Conservation (phyloP, 2,888 invertebrate species). For the Anagyrus pseudococci region DNA sequence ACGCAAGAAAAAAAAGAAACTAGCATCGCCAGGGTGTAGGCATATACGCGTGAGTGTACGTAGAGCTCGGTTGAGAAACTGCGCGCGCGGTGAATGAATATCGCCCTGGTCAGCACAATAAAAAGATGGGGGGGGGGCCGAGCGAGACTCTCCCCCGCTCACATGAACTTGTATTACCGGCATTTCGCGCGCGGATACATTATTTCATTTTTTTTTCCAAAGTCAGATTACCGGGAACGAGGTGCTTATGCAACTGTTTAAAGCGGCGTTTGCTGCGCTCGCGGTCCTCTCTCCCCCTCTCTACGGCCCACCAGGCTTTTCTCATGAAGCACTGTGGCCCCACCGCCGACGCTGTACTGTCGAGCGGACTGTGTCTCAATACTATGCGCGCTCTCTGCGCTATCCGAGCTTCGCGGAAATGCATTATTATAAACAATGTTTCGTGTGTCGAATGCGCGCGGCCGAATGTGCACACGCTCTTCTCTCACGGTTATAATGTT, state of each 20-base stretch:
- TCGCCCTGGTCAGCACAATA: slow-evolving; percentile 42
- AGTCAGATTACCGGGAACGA: slow-evolving; percentile 36
- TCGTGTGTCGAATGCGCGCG: neutral
- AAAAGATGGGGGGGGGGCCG: too few relatives aligned
- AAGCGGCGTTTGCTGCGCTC: slow-evolving; percentile 32
- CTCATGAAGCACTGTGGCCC: neutral
- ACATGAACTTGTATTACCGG: slow-evolving; percentile 27
- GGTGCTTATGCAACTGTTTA: slow-evolving; percentile 32
- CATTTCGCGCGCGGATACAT: slow-evolving; percentile 22
- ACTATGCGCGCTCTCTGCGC: neutral
- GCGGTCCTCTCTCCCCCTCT: slow-evolving; percentile 1
- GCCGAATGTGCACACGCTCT: neutral
- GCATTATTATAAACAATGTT: slow-evolving; percentile 25
- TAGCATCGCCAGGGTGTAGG: neutral
- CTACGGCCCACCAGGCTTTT: too few relatives aligned
- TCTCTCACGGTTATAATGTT: too few relatives aligned
- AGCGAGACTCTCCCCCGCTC: too few relatives aligned
- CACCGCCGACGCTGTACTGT: neutral
- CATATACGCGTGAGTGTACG: slow-evolving; percentile 4
- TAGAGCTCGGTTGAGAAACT: slow-evolving; percentile 34
- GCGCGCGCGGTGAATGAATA: slow-evolving; percentile 37
- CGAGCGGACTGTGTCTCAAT: slow-evolving; percentile 21
- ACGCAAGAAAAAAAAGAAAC: too few relatives aligned
- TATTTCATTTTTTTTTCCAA: slow-evolving; percentile 22
- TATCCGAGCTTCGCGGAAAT: slow-evolving; percentile 20